A percentile compares a stretch with the other conserved stretches of the same genome.
Evolutionary conservation across 2,113 vertebrate species (phyloP).

Genomic region (Hirundichthys speculiger): DNA sequence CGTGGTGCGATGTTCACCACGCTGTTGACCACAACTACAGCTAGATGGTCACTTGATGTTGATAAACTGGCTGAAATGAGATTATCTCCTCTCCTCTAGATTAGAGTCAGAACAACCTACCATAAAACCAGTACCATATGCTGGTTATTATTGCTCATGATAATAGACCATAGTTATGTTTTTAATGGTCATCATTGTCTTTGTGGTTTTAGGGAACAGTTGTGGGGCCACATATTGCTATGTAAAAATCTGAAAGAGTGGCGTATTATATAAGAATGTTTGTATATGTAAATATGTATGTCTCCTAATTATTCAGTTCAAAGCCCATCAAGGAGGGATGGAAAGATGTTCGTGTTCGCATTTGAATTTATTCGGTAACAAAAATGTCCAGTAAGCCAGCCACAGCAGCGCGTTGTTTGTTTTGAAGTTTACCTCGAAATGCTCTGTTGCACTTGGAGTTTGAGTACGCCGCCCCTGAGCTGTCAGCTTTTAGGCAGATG

Average conservation of each 20-base stretch:
- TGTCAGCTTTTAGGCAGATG: too few relatives aligned
- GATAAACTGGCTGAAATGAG: too few relatives aligned
- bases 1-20: neutral
- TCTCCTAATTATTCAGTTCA: neutral
- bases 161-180: slow-evolving; percentile 3
- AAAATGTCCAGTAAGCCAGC: neutral
- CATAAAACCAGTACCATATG: slow-evolving; percentile 54
- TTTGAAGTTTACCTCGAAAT: slow-evolving; percentile 5
- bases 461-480: slow-evolving; percentile 1
- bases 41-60: neutral
- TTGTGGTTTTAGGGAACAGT: slow-evolving; percentile 12
- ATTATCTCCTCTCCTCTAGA: neutral
- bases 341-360: too few relatives aligned
- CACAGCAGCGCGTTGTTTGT: slow-evolving; percentile 19
- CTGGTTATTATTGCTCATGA: slow-evolving; percentile 1
- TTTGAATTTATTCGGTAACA: neutral
- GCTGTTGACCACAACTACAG: too few relatives aligned
- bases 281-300: neutral
- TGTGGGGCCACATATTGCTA: neutral
- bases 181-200: neutral
- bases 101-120: neutral
- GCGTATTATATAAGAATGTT: slow-evolving; percentile 4
- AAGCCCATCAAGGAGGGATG: too few relatives aligned
- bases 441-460: slow-evolving; percentile 57
- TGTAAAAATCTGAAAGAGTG: slow-evolving; percentile 23